Evolutionary conservation across 2,888 invertebrate genomes (phyloP).

Genomic region (Eupelmus urozonus): DNA sequence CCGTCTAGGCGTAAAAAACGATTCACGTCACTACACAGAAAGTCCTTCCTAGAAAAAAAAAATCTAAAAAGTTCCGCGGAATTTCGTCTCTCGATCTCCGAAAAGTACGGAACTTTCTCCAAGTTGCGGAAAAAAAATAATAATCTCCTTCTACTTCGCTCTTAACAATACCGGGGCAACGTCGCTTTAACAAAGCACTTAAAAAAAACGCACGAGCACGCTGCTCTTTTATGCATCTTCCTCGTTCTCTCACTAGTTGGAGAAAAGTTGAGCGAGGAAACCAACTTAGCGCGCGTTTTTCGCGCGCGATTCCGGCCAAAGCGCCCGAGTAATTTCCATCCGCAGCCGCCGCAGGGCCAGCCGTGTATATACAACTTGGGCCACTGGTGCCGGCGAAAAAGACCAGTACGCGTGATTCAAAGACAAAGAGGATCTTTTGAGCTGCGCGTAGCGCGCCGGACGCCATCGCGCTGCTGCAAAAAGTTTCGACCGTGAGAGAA

Average conservation of each 20-base stretch:
- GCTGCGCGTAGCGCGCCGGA: too few relatives aligned
- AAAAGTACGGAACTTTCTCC: neutral
- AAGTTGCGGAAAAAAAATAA: slow-evolving; percentile 15
- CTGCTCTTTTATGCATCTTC: slow-evolving; percentile 13
- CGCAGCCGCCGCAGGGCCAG: neutral
- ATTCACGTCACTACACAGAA: slow-evolving; percentile 13
- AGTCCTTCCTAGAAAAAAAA: slow-evolving; percentile 3
- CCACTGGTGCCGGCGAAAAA: neutral
- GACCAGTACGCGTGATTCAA: slow-evolving; percentile 17
- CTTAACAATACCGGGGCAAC: slow-evolving; percentile 33
- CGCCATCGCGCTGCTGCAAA: too few relatives aligned
- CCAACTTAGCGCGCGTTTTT: slow-evolving; percentile 40
- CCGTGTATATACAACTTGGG: neutral
- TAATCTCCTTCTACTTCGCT: slow-evolving; percentile 11
- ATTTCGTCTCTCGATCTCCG: slow-evolving; percentile 11
- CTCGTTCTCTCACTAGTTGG: neutral
- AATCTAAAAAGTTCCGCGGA: slow-evolving; percentile 17
- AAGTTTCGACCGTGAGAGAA: neutral
- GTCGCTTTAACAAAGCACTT: slow-evolving; percentile 45
- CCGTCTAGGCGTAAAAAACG: slow-evolving; percentile 20
- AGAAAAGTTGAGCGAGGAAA: slow-evolving; percentile 47
- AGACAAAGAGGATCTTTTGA: slow-evolving; percentile 30
- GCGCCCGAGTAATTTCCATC: slow-evolving; percentile 55
- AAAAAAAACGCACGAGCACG: slow-evolving; percentile 6
- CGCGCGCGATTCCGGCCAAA: slow-evolving; percentile 42